A percentile compares a stretch with the other conserved stretches of the same genome.
Evolutionary conservation across 1,140 invertebrate species (phyloP).

Genomic region (Prorops nasuta): DNA sequence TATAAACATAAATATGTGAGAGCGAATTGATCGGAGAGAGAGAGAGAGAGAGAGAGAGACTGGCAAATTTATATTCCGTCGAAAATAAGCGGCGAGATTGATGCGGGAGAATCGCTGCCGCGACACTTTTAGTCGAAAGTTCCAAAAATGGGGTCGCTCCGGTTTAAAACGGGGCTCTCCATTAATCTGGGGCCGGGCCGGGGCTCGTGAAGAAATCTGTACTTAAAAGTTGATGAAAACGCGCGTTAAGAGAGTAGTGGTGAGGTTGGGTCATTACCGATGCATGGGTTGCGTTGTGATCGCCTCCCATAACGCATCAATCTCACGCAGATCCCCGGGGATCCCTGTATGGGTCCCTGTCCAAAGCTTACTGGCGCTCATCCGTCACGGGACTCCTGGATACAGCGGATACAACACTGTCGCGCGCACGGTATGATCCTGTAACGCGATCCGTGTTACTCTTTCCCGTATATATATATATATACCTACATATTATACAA

Average conservation of each 20-base stretch:
- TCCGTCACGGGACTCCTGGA: constrained; percentile 23
- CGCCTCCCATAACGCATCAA: constrained; percentile 32
- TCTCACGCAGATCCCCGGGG: constrained; percentile 23
- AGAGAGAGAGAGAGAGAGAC: constrained; percentile 4
- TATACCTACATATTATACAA: too few species aligned
- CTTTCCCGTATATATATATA: too few species aligned
- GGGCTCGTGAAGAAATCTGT: background rate
- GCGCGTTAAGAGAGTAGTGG: background rate
- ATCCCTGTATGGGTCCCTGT: constrained; percentile 18
- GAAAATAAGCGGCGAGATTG: constrained; percentile 8
- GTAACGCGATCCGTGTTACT: too few species aligned
- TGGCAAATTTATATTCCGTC: constrained; percentile 14
- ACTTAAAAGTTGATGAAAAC: constrained; percentile 21
- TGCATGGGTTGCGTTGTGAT: constrained; percentile 30
- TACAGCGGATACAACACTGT: too few species aligned
- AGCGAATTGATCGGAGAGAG: too few species aligned
- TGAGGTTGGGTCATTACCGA: constrained; percentile 21
- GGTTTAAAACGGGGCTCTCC: too few species aligned
- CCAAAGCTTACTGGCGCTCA: constrained; percentile 25
- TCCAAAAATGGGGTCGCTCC: too few species aligned
- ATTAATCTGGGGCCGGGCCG: too few species aligned
- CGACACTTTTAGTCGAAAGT: too few species aligned
- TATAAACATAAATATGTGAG: too few species aligned
- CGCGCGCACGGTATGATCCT: too few species aligned
- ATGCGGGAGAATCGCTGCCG: too few species aligned